Base-by-base conservation (phyloP, 2,797 vertebrate genomes). In the Megaceryle alcyon region DNA sequence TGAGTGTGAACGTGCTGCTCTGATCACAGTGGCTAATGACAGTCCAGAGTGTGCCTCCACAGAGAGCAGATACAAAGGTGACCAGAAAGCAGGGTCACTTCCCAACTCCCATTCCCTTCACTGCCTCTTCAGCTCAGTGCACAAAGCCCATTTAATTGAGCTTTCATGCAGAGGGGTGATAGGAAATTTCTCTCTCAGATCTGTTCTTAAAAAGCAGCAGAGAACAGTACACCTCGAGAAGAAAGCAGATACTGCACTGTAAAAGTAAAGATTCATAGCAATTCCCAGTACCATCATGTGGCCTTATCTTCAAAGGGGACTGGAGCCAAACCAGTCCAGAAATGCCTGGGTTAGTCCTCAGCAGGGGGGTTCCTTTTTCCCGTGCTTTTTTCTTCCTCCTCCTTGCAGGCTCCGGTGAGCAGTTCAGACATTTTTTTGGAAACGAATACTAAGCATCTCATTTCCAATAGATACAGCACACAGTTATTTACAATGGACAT, bases 401-500 rank as follows among this genome's bases (percentile, higher is more conserved):
- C 75, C 53, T 93, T 4, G 2, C n/a, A 76, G 80, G 66, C 73
- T 90, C 54, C 9, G 6, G 64, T 83, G 73, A 93, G 49, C 77
- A 78, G 86, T 84, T 94, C 63, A 61, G 78, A n/a, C 33, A 16
- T 46, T 28, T 75, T 71, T 81, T 66, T 88, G 53, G 81, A 75
- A 94, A 83, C 6, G 25, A 73, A 33, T 71, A 54, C 65, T 94
- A 71, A 84, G 88, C 91, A 91, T 94, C 90, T 68, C 76, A 68
- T 92, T 95, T 87, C 83, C 94, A 90, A 54, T 65, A 92, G 96
- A 94, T 90, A 73, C 4, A 68, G 56, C 89, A 33, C 69, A 82
- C 88, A 87, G 35, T 95, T 94, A 85, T 94, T 96, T 92, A 87
- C 84, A 93, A 85, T 82, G 86, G 92, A 93, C 72, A 80, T 4